Evolutionary conservation across 2,113 vertebrate species (phyloP).

Genomic region (Trichechus manatus): DNA sequence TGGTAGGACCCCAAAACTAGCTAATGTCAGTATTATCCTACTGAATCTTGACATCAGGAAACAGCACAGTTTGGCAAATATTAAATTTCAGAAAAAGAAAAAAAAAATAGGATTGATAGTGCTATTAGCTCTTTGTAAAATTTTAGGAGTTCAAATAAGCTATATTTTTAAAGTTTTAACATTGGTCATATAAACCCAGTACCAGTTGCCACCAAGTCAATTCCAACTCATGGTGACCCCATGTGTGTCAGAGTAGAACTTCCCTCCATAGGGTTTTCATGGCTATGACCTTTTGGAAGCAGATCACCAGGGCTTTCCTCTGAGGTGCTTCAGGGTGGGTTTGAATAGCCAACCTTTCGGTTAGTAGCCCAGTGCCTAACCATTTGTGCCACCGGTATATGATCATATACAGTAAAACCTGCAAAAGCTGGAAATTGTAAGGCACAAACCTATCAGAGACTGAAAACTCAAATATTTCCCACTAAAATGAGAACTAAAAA

Average conservation of each 20-base stretch:
- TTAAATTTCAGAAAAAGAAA: constrained; percentile 5
- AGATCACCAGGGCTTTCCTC: not conserved
- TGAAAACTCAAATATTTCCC: not conserved
- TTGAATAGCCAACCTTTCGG: not conserved
- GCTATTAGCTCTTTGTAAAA: not conserved
- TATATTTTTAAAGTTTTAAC: not conserved
- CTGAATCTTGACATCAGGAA: not conserved
- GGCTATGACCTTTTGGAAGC: not conserved
- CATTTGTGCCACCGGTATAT: too few relatives aligned
- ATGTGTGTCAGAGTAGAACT: not conserved
- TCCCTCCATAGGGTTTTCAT: not conserved
- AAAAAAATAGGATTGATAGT: not conserved
- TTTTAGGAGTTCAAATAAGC: not conserved
- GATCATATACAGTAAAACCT: too few relatives aligned
- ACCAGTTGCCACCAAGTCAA: not conserved
- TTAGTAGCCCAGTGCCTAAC: not conserved
- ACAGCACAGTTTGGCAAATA: not conserved
- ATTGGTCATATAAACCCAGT: not conserved
- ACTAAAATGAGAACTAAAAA: not conserved
- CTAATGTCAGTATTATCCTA: not conserved
- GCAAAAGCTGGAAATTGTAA: not conserved
- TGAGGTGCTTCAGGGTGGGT: not conserved
- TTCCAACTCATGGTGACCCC: not conserved
- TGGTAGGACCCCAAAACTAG: not conserved
- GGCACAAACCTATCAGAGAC: not conserved